A percentile compares a stretch with the other conserved stretches of the same genome.
These are phyloP conservation scores for Neocrepidodera transversa DNA, from an alignment of 2,888 invertebrate species.

Conservation along the genomic window DNA sequence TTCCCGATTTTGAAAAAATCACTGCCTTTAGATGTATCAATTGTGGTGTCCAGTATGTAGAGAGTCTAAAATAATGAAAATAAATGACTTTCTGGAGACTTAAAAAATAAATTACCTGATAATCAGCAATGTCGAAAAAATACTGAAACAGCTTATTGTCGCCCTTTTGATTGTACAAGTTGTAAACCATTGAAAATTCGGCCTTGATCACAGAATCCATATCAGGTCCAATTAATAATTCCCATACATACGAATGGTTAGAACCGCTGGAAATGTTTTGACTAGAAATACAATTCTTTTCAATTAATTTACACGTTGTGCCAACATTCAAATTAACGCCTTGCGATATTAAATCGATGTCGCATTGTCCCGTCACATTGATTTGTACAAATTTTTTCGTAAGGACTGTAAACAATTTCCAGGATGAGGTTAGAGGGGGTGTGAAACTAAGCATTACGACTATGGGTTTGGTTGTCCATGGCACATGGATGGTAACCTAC, in stretches of 20 bases:
- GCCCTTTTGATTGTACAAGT: constrained; percentile 54
- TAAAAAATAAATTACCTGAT: constrained; percentile 65
- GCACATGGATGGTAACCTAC: constrained; percentile 75
- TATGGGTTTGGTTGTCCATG: constrained; percentile 78
- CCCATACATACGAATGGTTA: constrained; percentile 85
- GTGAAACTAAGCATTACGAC: constrained; percentile 80
- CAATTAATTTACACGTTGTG: constrained; percentile 47
- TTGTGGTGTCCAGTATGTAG: constrained; percentile 78
- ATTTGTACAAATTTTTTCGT: constrained; percentile 87
- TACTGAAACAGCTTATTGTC: constrained; percentile 66
- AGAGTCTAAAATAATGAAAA: constrained; percentile 68
- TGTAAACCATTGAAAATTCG: constrained; percentile 70
- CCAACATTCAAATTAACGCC: constrained; percentile 49
- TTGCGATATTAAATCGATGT: constrained; percentile 49
- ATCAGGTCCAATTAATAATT: constrained; percentile 61
- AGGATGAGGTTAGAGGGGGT: constrained; percentile 81
- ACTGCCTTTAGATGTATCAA: constrained; percentile 80
- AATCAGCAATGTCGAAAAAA: constrained; percentile 81
- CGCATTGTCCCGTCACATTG: constrained; percentile 68
- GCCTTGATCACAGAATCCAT: constrained; percentile 65
- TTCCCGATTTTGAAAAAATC: constrained; percentile 90
- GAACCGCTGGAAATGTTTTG: constrained; percentile 73
- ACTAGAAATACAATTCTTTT: constrained; percentile 52
- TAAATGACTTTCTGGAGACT: neutral
- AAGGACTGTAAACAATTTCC: constrained; percentile 84